phyloP scores from a whole-genome alignment of 2,888 invertebrate genomes.

The Eupithecia subumbrata region DNA sequence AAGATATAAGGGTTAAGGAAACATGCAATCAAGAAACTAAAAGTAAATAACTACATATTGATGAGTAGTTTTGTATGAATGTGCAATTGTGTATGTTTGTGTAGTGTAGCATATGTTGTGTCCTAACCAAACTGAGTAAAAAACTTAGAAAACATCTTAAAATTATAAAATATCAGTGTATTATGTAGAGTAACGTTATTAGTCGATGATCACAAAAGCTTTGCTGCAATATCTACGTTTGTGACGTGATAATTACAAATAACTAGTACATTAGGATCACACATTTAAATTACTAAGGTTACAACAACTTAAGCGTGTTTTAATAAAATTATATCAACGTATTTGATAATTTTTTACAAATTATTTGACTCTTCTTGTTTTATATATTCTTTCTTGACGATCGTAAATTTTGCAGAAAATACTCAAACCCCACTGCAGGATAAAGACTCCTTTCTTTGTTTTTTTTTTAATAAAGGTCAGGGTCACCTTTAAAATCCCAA shows the following conservation, averaged over 20 bases:
- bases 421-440: background rate
- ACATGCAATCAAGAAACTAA: constrained; percentile 44
- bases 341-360: background rate
- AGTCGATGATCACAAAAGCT: constrained; percentile 78
- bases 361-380: background rate
- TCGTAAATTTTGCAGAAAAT: background rate
- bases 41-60: constrained; percentile 38
- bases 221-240: constrained; percentile 77
- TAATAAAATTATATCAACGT: constrained; percentile 9
- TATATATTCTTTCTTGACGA: background rate
- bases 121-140: constrained; percentile 42
- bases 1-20: constrained; percentile 44
- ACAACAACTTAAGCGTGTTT: constrained; percentile 55
- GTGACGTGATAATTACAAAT: constrained; percentile 59
- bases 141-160: constrained; percentile 80
- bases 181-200: constrained; percentile 76
- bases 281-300: constrained; percentile 65
- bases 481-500: background rate
- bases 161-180: constrained; percentile 64
- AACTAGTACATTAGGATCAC: constrained; percentile 70
- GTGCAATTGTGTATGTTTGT: constrained; percentile 41
- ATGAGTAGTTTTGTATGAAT: constrained; percentile 36
- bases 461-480: background rate
- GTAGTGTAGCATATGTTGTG: constrained; percentile 44
- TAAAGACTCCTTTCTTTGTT: background rate